Percentiles rank a stretch among this genome's conserved stretches.
Conservation (phyloP, 2,113 vertebrate species). For the Pachycephala philippinensis region DNA sequence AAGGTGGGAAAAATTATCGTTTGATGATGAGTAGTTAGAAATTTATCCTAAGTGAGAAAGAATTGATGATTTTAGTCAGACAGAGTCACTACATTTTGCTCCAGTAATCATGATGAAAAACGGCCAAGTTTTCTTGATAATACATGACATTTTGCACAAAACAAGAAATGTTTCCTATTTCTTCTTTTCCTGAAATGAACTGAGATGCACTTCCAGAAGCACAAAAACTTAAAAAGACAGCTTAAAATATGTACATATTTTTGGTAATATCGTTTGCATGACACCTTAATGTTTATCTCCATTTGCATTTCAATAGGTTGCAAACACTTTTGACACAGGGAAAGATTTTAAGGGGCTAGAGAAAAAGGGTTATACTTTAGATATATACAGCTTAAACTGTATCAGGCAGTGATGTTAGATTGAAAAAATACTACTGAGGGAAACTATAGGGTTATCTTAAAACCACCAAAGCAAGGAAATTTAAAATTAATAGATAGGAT, state of each 20-base stretch:
- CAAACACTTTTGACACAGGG: neutral
- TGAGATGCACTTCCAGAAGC: neutral
- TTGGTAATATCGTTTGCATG: rapidly evolving
- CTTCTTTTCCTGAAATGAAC: neutral
- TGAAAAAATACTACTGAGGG: neutral
- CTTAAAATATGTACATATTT: neutral
- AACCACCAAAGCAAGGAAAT: neutral
- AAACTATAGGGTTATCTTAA: neutral
- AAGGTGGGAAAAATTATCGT: neutral
- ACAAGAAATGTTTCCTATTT: neutral
- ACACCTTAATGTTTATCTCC: neutral
- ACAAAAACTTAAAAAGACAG: neutral
- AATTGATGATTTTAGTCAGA: neutral
- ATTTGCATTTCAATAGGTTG: neutral
- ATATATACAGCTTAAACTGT: neutral
- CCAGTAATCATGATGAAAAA: neutral
- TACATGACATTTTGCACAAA: neutral
- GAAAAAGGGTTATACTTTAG: neutral
- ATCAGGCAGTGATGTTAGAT: neutral
- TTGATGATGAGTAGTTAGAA: neutral
- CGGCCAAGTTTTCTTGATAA: neutral
- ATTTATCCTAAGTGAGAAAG: neutral
- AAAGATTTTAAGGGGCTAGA: neutral
- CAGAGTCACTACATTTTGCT: neutral
- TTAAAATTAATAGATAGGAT: neutral